These are phyloP conservation scores for Salmo trutta DNA, from an alignment of 2,797 vertebrate species.

Conservation along the genomic window DNA sequence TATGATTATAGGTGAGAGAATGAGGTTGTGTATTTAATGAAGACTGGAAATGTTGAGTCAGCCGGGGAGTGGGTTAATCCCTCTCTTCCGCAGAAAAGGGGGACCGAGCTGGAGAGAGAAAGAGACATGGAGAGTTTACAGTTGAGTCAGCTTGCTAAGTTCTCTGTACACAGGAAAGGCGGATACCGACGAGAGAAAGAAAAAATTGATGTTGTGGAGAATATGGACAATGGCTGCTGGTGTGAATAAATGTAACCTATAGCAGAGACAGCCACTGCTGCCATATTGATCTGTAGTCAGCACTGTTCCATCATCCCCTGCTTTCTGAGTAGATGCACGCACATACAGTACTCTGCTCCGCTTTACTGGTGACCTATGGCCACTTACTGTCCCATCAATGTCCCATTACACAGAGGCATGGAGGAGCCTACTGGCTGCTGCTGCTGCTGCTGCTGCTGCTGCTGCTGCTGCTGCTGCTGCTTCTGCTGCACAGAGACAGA, in stretches of 20 bases:
- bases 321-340: not conserved
- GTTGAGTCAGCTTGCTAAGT: constrained; percentile 42
- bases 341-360: not conserved
- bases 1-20: not conserved
- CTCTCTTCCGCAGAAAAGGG: not conserved
- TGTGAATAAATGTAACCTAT: constrained; percentile 7
- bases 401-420: not conserved
- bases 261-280: not conserved
- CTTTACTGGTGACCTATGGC: not conserved
- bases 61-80: constrained; percentile 10
- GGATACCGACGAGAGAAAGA: constrained; percentile 10
- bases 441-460: not conserved
- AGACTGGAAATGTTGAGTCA: constrained; percentile 4
- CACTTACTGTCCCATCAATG: not conserved
- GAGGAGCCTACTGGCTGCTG: not conserved
- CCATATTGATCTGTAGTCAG: not conserved
- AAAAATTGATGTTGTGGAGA: constrained; percentile 22
- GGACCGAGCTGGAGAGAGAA: constrained; percentile 4
- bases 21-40: not conserved
- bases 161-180: constrained; percentile 41
- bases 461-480: not conserved
- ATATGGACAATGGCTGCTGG: constrained; percentile 38
- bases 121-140: not conserved
- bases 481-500: not conserved
- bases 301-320: not conserved